Evolutionary conservation across 1,140 invertebrate species (phyloP), one percentile per base, ranked within the genome.

Genomic region (Pogonognathellus flavescens): DNA sequence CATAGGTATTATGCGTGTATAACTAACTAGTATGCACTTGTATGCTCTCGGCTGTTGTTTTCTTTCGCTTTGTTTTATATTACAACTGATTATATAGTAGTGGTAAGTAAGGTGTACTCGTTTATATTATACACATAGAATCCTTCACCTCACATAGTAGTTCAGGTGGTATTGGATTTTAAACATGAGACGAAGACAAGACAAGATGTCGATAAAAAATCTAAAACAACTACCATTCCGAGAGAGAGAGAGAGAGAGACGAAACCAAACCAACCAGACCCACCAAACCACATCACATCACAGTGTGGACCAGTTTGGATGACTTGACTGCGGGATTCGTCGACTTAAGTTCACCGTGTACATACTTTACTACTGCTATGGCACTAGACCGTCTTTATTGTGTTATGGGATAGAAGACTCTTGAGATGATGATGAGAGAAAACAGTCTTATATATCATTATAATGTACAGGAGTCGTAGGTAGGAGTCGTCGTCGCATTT

Each of bases 151-250:
- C 16, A 72, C 22, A 18, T 11, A 41, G 25, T 76, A 16, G 31
- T 25, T 76, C 70, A 18, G 70, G 31, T 76, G 31, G 70, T 31
- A 76, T 53, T 84, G 70, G 62, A 84, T 84, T 84, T 84, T 84
- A 84, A 76, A 84, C 49, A 59, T 55, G 49, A 72, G 70, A 82
- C 70, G 70, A 76, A 50, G 70, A 41, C 31, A 76, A 76, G 70
- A 76, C 70, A 50, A 59, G 18, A 70, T 84, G 41, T 83, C 31
- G 66, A 84, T 84, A 84, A 84, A 84, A 76, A 84, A 82, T 82
- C 53, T 82, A 25, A 59, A 81, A 81, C 55, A 81, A 81, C 50
- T 81, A 81, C 80, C 52, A 53, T 55, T 81, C 50, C 50, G 50
- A 81, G 80, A 82, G 81, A 82, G 25, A 18, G 53, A 76, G 20